Base-by-base conservation (phyloP, 2,113 vertebrate species). In the Oncorhynchus nerka region DNA sequence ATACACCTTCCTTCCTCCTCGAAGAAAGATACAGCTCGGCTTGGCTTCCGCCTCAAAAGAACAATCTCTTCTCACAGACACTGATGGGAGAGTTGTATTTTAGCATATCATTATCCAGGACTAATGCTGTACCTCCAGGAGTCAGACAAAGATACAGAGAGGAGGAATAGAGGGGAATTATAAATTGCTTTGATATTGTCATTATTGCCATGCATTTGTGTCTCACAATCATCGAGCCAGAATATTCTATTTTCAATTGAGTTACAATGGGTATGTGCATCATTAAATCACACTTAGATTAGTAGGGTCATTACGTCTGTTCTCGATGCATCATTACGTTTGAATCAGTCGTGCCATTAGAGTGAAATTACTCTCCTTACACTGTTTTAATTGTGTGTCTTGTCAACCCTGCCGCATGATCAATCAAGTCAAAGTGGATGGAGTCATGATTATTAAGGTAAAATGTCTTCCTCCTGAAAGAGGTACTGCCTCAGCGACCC, bases 211-310 rank as follows among this genome's bases (percentile, higher is more conserved):
- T 45, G 28, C 30, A 19, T 34, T 68, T 32, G 32, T 68, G 67
- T 32, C 16, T 19, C 67, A 68, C 16, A 19, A 3, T 68, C 26
- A 19, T 20, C 16, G 8, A 30, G 12, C 11, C 32, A n/a, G 32
- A 68, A 68, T 34, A 12, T 68, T 30, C 67, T 20, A 68, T 15
- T 34, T 32, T 45, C 32, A 19, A 39, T 34, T 16, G 8, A 26
- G 26, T 55, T 55, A 30, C 26, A 71, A 26, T 71, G 7, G 28
- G 66, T 39, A 28, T 45, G 26, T 71, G 70, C 70, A 30, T 71
- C 48, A 28, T 68, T 68, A 68, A 68, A 68, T 68, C 70, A 55
- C 24, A 71, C 22, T 71, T 55, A 16, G 48, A 71, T 71, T 51
- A 51, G 49, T 6, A 19, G 70, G 70, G 45, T 28, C 70, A 71